phyloP scores from a whole-genome alignment of 2,888 invertebrate species.

The Sarcophaga subvicina region DNA sequence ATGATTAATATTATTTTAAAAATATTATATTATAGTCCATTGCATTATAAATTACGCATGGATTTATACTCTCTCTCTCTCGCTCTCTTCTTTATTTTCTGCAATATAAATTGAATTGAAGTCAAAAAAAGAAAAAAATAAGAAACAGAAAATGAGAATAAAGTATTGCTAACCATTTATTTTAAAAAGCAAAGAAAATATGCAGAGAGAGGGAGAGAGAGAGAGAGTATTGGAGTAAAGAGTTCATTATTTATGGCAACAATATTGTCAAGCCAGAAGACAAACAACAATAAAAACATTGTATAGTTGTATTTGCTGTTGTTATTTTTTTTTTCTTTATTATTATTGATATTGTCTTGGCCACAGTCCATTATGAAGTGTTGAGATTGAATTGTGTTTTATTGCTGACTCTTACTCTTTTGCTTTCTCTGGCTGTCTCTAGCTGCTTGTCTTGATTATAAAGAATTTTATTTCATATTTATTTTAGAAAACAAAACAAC shows the following conservation, averaged over 20 bases:
- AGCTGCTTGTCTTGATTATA: not conserved
- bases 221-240: not conserved
- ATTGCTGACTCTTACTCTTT: not conserved
- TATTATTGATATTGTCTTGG: slow-evolving; percentile 57
- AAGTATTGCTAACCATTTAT: not conserved
- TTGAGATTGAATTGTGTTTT: slow-evolving; percentile 53
- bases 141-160: not conserved
- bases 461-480: slow-evolving; percentile 34
- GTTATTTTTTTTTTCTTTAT: not conserved
- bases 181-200: slow-evolving; percentile 24
- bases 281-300: slow-evolving; percentile 29
- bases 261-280: slow-evolving; percentile 16
- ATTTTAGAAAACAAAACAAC: not conserved
- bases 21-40: not conserved
- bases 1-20: slow-evolving; percentile 57
- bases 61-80: not conserved
- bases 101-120: not conserved
- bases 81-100: not conserved
- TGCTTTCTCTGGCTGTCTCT: not conserved
- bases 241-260: slow-evolving; percentile 44
- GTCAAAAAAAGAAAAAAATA: not conserved
- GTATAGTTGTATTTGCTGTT: not conserved
- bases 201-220: not conserved
- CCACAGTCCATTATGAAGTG: slow-evolving; percentile 66
- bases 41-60: not conserved